phyloP scores from a whole-genome alignment of 2,888 invertebrate species.

The Platynereis dumerilii region DNA sequence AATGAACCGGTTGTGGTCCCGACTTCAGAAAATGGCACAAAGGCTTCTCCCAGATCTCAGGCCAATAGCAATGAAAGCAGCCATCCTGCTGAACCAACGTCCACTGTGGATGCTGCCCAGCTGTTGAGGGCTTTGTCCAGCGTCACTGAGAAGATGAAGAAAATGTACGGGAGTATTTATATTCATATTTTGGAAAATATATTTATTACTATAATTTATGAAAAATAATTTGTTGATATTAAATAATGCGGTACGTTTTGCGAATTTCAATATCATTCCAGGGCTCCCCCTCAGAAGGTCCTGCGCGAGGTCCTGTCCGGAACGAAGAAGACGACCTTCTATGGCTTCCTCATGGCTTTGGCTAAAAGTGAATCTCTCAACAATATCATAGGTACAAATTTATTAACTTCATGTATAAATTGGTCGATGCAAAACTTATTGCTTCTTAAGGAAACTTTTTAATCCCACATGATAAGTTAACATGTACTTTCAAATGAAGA shows the following conservation, averaged over 20 bases:
- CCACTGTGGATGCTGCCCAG: constrained; percentile 57
- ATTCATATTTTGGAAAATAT: too few relatives aligned
- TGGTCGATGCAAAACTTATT: background rate
- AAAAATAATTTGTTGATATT: too few relatives aligned
- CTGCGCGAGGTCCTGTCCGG: constrained; percentile 56
- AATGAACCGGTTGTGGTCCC: constrained; percentile 60
- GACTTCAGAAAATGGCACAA: constrained; percentile 43
- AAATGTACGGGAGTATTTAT: too few relatives aligned
- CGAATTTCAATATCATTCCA: constrained; percentile 38
- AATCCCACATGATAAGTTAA: constrained; percentile 3
- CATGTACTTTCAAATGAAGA: too few relatives aligned
- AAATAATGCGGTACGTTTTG: background rate
- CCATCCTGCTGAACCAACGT: constrained; percentile 25
- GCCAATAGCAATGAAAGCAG: background rate
- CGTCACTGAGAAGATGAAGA: constrained; percentile 46
- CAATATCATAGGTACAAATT: constrained; percentile 51
- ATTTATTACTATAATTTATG: too few relatives aligned
- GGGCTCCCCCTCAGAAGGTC: constrained; percentile 50
- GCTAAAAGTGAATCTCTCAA: constrained; percentile 59
- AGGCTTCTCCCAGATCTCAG: background rate
- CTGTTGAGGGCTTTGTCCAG: constrained; percentile 55
- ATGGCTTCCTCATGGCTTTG: constrained; percentile 59
- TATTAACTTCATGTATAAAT: too few relatives aligned
- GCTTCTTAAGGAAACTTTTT: too few relatives aligned
- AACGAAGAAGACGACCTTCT: constrained; percentile 54